Evolutionary conservation across 2,888 invertebrate genomes (phyloP).

Genomic region (Rhamnusium bicolor): DNA sequence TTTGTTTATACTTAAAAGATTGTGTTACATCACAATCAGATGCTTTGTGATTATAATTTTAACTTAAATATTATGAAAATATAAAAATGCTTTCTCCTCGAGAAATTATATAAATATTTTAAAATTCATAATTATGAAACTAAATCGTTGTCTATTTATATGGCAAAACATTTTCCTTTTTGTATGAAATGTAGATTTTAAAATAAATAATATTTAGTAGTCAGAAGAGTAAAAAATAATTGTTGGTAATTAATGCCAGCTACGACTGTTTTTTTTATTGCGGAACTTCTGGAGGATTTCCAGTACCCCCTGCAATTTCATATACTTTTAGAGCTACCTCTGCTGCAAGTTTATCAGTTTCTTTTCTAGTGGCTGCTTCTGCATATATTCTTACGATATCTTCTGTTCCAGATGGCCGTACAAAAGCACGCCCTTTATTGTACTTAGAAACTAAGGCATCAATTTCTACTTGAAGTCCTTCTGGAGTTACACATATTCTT

Average conservation of each 20-base stretch:
- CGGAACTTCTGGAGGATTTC: conserved; percentile 74
- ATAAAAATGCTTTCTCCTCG: background rate
- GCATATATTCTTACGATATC: conserved; percentile 97
- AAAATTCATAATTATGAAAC: background rate
- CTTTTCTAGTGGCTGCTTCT: conserved; percentile 86
- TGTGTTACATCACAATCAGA: too few relatives aligned
- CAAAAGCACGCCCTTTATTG: conserved; percentile 87
- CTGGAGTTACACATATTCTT: conserved; percentile 84
- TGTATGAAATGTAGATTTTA: background rate
- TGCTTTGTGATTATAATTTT: too few relatives aligned
- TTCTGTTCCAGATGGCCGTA: conserved; percentile 97
- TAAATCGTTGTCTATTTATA: conserved; percentile 17
- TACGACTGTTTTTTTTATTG: too few relatives aligned
- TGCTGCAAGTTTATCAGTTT: conserved; percentile 76
- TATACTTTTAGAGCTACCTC: conserved; percentile 85
- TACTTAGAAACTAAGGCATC: conserved; percentile 81
- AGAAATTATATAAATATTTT: background rate
- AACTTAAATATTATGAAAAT: background rate
- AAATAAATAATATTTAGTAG: conserved; percentile 14
- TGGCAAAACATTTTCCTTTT: conserved; percentile 15
- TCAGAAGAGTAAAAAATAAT: background rate
- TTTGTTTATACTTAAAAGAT: too few relatives aligned
- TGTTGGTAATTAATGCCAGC: background rate
- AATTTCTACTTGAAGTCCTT: conserved; percentile 87
- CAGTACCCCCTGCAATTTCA: conserved; percentile 86